A percentile compares a stretch with the other conserved stretches of the same genome.
Evolutionary conservation across 2,797 vertebrate genomes (phyloP).

Genomic region (Pseudopleuronectes americanus): DNA sequence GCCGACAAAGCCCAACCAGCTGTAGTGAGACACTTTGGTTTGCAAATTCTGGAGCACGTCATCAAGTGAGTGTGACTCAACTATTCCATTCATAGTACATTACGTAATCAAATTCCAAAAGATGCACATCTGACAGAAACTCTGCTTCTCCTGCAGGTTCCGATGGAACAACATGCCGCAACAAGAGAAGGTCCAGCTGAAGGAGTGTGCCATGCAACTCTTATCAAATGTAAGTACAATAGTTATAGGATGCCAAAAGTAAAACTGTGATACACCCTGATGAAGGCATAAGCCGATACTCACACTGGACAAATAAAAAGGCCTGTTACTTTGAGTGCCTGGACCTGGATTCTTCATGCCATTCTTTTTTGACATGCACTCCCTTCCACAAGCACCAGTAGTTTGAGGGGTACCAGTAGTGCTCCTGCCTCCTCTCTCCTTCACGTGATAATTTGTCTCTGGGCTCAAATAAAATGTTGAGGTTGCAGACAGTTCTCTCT

Average conservation of each 20-base stretch:
- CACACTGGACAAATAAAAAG: not conserved
- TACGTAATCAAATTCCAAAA: not conserved
- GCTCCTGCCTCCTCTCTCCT: not conserved
- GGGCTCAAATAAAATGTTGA: too few relatives aligned
- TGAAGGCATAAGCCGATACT: too few relatives aligned
- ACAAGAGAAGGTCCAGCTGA: constrained; percentile 92
- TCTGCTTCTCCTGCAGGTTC: constrained; percentile 81
- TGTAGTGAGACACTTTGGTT: constrained; percentile 95
- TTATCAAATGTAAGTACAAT: constrained; percentile 87
- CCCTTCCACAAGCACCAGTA: too few relatives aligned
- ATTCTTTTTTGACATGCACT: too few relatives aligned
- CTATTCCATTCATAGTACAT: not conserved
- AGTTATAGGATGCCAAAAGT: not conserved
- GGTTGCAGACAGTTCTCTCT: not conserved
- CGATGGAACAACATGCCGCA: constrained; percentile 95
- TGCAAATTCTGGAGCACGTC: constrained; percentile 97
- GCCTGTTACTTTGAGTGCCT: too few relatives aligned
- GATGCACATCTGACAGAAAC: not conserved
- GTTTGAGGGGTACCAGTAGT: too few relatives aligned
- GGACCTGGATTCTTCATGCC: too few relatives aligned
- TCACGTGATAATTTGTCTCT: too few relatives aligned
- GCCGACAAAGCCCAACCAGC: constrained; percentile 92
- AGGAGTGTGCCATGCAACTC: constrained; percentile 94
- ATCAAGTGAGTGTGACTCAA: constrained; percentile 89
- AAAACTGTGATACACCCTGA: too few relatives aligned